Percentiles rank a stretch among this genome's conserved stretches.
These are phyloP conservation scores for Apamea sordens DNA, from an alignment of 2,888 invertebrate genomes.

Conservation along the genomic window DNA sequence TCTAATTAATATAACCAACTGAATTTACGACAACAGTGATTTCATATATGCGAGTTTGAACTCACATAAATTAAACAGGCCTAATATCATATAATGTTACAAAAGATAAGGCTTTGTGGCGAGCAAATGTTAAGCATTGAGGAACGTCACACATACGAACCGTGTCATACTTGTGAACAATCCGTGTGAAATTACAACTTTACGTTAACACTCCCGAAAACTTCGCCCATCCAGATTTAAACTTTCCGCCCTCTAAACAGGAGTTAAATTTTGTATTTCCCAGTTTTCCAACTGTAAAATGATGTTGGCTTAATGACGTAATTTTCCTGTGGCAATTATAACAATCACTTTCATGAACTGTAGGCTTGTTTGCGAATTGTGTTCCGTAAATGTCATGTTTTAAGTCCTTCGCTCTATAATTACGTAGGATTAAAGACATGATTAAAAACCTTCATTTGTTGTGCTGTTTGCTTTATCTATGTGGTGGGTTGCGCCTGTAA, in stretches of 20 bases:
- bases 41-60: slow-evolving; percentile 39
- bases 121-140: slow-evolving; percentile 70
- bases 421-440: slow-evolving; percentile 64
- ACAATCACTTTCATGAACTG: slow-evolving; percentile 76
- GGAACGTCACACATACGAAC: slow-evolving; percentile 70
- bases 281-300: slow-evolving; percentile 44
- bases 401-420: slow-evolving; percentile 67
- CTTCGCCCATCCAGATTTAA: slow-evolving; percentile 37
- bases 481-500: background rate
- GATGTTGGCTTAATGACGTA: slow-evolving; percentile 65
- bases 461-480: slow-evolving; percentile 17
- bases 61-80: slow-evolving; percentile 50
- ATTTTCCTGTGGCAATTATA: slow-evolving; percentile 75
- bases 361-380: slow-evolving; percentile 74
- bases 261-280: slow-evolving; percentile 26
- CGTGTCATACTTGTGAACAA: slow-evolving; percentile 68
- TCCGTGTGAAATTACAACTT: slow-evolving; percentile 60
- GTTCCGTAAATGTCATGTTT: slow-evolving; percentile 70
- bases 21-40: slow-evolving; percentile 30
- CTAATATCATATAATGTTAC: slow-evolving; percentile 63
- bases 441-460: slow-evolving; percentile 46
- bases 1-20: slow-evolving; percentile 14
- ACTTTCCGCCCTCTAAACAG: slow-evolving; percentile 25
- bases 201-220: slow-evolving; percentile 43
- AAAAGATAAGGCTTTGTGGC: slow-evolving; percentile 72